Evolutionary conservation across 53 echinoderm and acorn worm genomes (phyloP), one percentile per base, ranked within the genome.

Genomic region (Astropecten irregularis): DNA sequence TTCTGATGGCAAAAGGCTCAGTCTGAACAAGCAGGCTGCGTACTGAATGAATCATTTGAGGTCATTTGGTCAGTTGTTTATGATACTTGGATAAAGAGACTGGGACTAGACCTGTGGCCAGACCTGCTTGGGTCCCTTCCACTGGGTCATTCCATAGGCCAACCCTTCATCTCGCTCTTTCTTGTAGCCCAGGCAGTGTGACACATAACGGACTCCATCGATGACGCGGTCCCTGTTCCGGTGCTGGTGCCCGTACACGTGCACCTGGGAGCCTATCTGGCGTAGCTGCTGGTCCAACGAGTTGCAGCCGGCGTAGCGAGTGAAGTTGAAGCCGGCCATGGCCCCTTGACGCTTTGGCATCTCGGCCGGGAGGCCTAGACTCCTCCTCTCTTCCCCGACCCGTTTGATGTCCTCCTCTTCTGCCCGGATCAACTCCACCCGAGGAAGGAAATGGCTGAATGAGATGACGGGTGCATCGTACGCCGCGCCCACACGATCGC

Each of bases 111-210:
- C n/a, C n/a, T 30, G 52, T 14, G 95, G 97, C 68, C 85, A 92
- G 0, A 99, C 94, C 49, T 95, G 95, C 64, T 99, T 99, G 20
- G 99, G 99, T 50, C 99, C 99, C 35, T 94, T 82, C 97, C 97
- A 97, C 3, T 99, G 82, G 19, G 67, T 65, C 7, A 99, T 79
- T 0, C 99, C 99, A 10, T 85, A 92, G 1, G 90, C 90, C 26
- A 99, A 62, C 5, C 99, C 99, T 42, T 92, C 88, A n/a, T 88
- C 71, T 0, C 90, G 83, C 56, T 99, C 99, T 37, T 65, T 90
- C 32, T 85, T 90, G 57, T 95, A 94, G 3, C 99, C 99, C 14
- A 99, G 82, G 59, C 99, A 99, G 40, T 99, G 95, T 1, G 99
- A 99, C 10, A 99, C 84, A 34, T 99, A 99, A 20, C 95, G 85